Evolutionary conservation across 2,888 invertebrate species (phyloP).

Genomic region (Peribatodes rhomboidaria): DNA sequence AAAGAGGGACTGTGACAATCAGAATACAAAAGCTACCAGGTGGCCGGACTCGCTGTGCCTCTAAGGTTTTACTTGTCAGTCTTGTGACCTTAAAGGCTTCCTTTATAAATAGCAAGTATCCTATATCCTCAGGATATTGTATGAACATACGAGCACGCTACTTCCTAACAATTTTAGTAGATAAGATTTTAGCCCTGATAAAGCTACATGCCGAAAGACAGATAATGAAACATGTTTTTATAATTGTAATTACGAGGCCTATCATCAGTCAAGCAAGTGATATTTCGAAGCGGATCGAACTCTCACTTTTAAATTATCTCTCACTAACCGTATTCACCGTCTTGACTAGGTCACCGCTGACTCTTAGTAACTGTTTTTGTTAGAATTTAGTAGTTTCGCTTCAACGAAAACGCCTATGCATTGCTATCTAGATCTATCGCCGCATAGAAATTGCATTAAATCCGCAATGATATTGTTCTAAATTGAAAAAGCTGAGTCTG

Average conservation of each 20-base stretch:
- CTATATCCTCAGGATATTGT: no score
- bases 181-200: no score
- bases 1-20: no score
- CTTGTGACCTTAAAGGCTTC: no score
- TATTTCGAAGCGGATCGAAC: not conserved
- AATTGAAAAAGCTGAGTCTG: constrained; percentile 17
- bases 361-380: constrained; percentile 23
- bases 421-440: constrained; percentile 12
- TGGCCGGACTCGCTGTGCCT: no score
- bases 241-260: not conserved
- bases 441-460: constrained; percentile 17
- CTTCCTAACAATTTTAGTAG: no score
- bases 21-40: no score
- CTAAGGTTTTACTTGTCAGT: no score
- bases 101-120: no score
- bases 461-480: constrained; percentile 18
- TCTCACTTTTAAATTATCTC: constrained; percentile 18
- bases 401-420: constrained; percentile 3
- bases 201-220: no score
- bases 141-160: no score
- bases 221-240: no score
- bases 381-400: constrained; percentile 7
- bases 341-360: constrained; percentile 7
- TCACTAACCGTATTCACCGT: not conserved
- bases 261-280: not conserved